Percentiles rank a stretch among this genome's conserved stretches.
Evolutionary conservation across 2,113 vertebrate genomes (phyloP).

Genomic region (Microcebus tavaratra): DNA sequence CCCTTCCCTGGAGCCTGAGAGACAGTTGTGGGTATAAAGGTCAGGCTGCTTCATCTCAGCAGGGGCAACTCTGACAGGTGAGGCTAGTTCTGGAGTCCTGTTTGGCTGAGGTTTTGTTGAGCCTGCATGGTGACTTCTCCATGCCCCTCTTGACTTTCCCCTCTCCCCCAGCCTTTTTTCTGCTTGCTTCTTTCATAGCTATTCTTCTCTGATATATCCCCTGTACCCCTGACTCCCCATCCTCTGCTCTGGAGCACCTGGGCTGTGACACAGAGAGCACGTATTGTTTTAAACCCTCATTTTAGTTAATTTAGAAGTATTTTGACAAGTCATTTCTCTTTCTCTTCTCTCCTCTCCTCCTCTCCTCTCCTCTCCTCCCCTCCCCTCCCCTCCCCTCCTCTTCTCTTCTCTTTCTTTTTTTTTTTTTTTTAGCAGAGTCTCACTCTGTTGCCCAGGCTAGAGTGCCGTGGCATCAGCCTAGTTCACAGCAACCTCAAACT

Average conservation of each 20-base stretch:
- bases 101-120: background rate
- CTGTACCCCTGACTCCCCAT: background rate
- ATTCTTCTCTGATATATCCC: background rate
- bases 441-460: too few species aligned
- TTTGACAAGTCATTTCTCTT: background rate
- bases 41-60: background rate
- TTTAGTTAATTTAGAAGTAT: background rate
- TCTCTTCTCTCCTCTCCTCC: too few species aligned
- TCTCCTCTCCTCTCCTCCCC: too few species aligned
- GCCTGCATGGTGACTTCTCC: too few species aligned
- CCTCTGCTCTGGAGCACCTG: background rate
- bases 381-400: too few species aligned
- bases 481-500: too few species aligned
- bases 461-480: too few species aligned
- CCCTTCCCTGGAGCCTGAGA: background rate
- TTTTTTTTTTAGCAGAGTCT: too few species aligned
- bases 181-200: background rate
- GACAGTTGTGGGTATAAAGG: background rate
- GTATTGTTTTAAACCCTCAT: background rate
- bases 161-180: background rate
- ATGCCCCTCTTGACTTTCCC: background rate
- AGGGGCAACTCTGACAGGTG: background rate
- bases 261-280: background rate
- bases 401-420: too few species aligned
- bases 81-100: background rate